Conservation (phyloP, 2,797 vertebrate species). For the Poecilia picta region DNA sequence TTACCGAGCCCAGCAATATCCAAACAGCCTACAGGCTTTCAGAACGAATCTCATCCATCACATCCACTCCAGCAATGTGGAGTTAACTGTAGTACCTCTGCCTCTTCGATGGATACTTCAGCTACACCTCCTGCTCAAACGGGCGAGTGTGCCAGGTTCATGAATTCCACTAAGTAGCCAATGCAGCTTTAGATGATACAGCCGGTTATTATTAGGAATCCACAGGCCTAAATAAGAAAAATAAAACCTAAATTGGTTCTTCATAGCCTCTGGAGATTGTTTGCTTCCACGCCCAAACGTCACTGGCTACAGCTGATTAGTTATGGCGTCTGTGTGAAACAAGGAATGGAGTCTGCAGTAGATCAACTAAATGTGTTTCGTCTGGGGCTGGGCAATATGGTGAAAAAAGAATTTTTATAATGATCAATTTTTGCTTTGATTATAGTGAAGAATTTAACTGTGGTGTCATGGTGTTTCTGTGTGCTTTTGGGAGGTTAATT, state of each 20-base stretch:
- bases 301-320: slow-evolving; percentile 30
- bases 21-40: slow-evolving; percentile 38
- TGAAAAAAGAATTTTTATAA: neutral
- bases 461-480: neutral
- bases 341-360: slow-evolving; percentile 17
- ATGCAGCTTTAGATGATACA: slow-evolving; percentile 21
- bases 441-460: neutral
- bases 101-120: slow-evolving; percentile 42
- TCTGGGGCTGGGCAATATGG: neutral
- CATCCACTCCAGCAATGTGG: slow-evolving; percentile 23
- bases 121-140: slow-evolving; percentile 30
- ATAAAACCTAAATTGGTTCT: slow-evolving; percentile 36
- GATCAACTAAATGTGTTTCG: slow-evolving; percentile 17
- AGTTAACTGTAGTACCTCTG: slow-evolving; percentile 44
- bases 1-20: slow-evolving; percentile 15
- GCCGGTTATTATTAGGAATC: slow-evolving; percentile 36
- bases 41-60: slow-evolving; percentile 33
- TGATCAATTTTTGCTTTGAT: neutral
- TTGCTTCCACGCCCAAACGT: slow-evolving; percentile 26
- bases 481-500: neutral
- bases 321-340: slow-evolving; percentile 21
- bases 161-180: slow-evolving; percentile 27
- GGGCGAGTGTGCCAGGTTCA: slow-evolving; percentile 23
- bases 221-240: slow-evolving; percentile 13
- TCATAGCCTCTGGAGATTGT: slow-evolving; percentile 28